Evolutionary conservation across 2,797 vertebrate genomes (phyloP).

Genomic region (Sternarchorhynchus goeldii): DNA sequence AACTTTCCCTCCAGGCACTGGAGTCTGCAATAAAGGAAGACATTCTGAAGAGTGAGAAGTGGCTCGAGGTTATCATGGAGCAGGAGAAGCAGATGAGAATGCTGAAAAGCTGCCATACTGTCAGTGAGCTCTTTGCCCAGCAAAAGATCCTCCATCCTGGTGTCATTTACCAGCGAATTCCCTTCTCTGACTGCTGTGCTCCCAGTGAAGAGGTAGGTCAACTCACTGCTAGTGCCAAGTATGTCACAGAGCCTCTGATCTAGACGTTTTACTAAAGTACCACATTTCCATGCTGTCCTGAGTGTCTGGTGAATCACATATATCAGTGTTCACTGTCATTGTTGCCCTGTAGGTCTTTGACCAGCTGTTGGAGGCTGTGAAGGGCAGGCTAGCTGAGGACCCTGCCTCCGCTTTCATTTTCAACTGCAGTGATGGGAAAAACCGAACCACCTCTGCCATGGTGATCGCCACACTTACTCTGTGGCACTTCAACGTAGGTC

Average conservation of each 20-base stretch:
- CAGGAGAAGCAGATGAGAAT: constrained; percentile 77
- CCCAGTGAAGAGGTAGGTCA: constrained; percentile 78
- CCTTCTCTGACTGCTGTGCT: constrained; percentile 78
- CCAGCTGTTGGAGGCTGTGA: constrained; percentile 74
- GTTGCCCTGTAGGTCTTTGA: constrained; percentile 78
- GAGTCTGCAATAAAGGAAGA: constrained; percentile 77
- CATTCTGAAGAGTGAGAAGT: constrained; percentile 71
- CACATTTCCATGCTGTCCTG: background rate
- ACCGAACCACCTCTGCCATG: constrained; percentile 83
- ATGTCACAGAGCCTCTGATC: background rate
- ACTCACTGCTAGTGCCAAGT: background rate
- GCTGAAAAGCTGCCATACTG: constrained; percentile 81
- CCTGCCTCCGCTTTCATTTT: constrained; percentile 76
- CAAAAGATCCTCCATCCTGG: constrained; percentile 69
- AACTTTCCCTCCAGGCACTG: constrained; percentile 67
- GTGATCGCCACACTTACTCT: constrained; percentile 80
- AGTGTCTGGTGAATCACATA: background rate
- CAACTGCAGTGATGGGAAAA: constrained; percentile 82
- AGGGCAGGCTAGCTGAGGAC: constrained; percentile 70
- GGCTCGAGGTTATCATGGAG: constrained; percentile 73
- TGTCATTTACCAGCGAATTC: constrained; percentile 78
- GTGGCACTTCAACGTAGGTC: constrained; percentile 83
- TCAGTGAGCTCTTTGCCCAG: constrained; percentile 78
- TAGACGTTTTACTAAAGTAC: background rate
- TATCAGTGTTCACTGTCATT: background rate